phyloP scores from a whole-genome alignment of 2,797 vertebrate genomes.

The Melanotaenia parkinsoni region DNA sequence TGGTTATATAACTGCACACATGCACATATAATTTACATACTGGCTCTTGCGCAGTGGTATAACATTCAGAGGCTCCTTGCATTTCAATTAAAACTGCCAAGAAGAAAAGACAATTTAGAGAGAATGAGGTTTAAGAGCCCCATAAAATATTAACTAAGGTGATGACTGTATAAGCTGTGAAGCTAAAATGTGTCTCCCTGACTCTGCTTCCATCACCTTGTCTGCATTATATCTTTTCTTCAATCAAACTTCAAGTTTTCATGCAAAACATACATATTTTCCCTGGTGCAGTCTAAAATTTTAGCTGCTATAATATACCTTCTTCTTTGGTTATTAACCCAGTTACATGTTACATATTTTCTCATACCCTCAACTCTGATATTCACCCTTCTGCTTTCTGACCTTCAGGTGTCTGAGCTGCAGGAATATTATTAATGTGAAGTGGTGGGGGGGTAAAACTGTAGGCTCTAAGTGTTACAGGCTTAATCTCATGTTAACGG shows the following conservation, averaged over 20 bases:
- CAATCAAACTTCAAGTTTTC: constrained; percentile 44
- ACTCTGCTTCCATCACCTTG: constrained; percentile 48
- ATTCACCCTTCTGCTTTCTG: constrained; percentile 33
- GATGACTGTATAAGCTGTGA: constrained; percentile 73
- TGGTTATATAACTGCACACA: constrained; percentile 57
- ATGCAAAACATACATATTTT: constrained; percentile 8
- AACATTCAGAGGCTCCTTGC: constrained; percentile 55
- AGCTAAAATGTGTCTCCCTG: constrained; percentile 57
- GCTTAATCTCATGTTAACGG: constrained; percentile 24
- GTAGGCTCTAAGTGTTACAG: constrained; percentile 24
- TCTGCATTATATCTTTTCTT: constrained; percentile 36
- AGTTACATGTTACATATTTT: not conserved
- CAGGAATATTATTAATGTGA: constrained; percentile 36
- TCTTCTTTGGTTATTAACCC: constrained; percentile 3
- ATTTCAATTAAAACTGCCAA: constrained; percentile 76
- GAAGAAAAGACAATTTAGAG: constrained; percentile 72
- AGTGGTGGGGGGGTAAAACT: constrained; percentile 13
- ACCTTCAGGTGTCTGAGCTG: constrained; percentile 49
- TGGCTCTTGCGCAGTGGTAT: constrained; percentile 42
- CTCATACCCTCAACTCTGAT: constrained; percentile 11
- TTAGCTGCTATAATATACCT: constrained; percentile 19
- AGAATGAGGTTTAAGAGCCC: constrained; percentile 76
- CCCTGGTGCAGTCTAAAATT: constrained; percentile 2
- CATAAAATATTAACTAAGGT: constrained; percentile 78
- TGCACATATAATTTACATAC: constrained; percentile 66